phyloP scores from a whole-genome alignment of 2,888 invertebrate genomes.

The Athetis lepigone region DNA sequence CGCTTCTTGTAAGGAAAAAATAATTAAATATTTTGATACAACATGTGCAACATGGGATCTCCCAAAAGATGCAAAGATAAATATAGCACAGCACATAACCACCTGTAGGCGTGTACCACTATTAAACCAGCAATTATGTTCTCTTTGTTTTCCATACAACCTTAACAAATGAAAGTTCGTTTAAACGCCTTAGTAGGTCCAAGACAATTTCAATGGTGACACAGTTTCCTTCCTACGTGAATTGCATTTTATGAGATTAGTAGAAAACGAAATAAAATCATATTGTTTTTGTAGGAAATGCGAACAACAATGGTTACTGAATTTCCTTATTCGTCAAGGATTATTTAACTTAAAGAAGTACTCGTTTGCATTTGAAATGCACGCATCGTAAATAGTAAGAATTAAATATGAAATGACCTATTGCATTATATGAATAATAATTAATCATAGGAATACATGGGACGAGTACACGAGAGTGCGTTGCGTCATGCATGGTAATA shows the following conservation, averaged over 20 bases:
- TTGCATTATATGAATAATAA: slow-evolving; percentile 79
- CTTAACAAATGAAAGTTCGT: slow-evolving; percentile 50
- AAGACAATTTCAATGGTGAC: slow-evolving; percentile 53
- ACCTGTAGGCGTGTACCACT: slow-evolving; percentile 44
- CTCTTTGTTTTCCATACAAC: slow-evolving; percentile 46
- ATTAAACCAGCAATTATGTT: slow-evolving; percentile 33
- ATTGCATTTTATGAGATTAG: slow-evolving; percentile 41
- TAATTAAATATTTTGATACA: slow-evolving; percentile 64
- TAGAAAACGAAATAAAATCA: slow-evolving; percentile 35
- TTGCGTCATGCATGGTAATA: slow-evolving; percentile 88
- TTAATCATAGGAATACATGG: slow-evolving; percentile 76
- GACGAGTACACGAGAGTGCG: slow-evolving; percentile 74
- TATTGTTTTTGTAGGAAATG: slow-evolving; percentile 33
- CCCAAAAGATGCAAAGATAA: slow-evolving; percentile 42
- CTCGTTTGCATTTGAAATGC: slow-evolving; percentile 56
- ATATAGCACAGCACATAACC: slow-evolving; percentile 50
- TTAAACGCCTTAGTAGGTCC: slow-evolving; percentile 40
- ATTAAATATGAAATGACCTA: slow-evolving; percentile 75
- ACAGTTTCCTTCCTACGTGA: slow-evolving; percentile 54
- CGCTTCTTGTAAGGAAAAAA: slow-evolving; percentile 60
- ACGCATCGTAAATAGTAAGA: slow-evolving; percentile 65
- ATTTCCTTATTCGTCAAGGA: slow-evolving; percentile 56
- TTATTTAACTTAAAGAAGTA: slow-evolving; percentile 36
- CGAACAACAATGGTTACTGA: slow-evolving; percentile 25
- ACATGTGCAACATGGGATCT: slow-evolving; percentile 50